Evolutionary conservation across 2,888 invertebrate genomes (phyloP), one percentile per base, ranked within the genome.

Genomic region (Mesochorus sp.): DNA sequence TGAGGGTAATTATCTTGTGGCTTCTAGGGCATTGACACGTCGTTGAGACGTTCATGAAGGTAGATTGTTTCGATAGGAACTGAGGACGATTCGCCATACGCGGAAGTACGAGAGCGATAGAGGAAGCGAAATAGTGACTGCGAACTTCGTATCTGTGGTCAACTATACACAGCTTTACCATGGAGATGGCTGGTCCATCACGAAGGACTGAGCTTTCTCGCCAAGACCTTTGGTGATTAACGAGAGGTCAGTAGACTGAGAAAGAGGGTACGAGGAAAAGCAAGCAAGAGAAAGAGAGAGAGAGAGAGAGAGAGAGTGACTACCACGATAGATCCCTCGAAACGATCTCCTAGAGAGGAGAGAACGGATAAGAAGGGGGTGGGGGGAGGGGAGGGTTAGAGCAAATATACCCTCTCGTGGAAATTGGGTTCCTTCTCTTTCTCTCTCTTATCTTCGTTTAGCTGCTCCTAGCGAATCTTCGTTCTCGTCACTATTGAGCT

Each of bases 211-310:
- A 72, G 75, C 76, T 73, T 80, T 70, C 70, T 74, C 70, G 86
- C 82, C 83, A 80, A 84, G 83, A 88, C 88, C 90, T 90, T 90
- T 90, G 88, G 89, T 90, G 90, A 91, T 91, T 91, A 91, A 89
- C 89, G 88, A 88, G 86, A 88, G 89, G 88, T 90, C 89, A 88
- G 85, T 85, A 53, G 72, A 68, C 61, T 49, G 57, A 28, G 34
- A 67, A 44, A 59, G 61, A 24, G 42, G 55, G 42, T 26, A 26
- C 24, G 39, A 47, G 24, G 12, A 21, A 49, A 37, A 61, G 39
- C 39, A 17, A 44, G 26, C 21, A 14, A 6, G 51, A 26, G 71
- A 31, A 62, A 70, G 47, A 31, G 44, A 47, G 68, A 37, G 51
- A 19, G 31, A 34, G 44, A 49, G 64, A 39, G 57, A 31, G 31